Evolutionary conservation across 2,888 invertebrate genomes (phyloP), one percentile per base, ranked within the genome.

Genomic region (Cylloceria caligata): DNA sequence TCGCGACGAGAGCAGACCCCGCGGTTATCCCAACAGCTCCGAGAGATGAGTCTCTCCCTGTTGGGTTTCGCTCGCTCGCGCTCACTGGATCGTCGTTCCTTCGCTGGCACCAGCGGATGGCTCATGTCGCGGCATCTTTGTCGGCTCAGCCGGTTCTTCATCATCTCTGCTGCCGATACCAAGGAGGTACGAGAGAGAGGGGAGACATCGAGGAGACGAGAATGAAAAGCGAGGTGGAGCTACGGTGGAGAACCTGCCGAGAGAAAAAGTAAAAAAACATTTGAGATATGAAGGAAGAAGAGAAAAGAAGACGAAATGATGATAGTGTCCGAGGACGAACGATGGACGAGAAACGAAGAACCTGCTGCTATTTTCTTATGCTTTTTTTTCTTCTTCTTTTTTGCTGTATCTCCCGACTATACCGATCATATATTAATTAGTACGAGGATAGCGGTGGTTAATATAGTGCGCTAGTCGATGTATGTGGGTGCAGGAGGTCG

Each of bases 121-220:
- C 83, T 88, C 90, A 89, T 91, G 91, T 91, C 88, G 88, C 90
- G 90, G 90, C 87, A 90, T 90, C 91, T 91, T 91, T 91, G 91
- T 91, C 91, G 90, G 91, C 89, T 77, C 82, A 79, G 86, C 83
- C 87, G 90, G 89, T 90, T 89, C 90, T 91, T 88, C 91, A 91
- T 91, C 91, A 91, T 91, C 89, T 86, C 87, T 83, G 60, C 74
- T 87, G 89, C 89, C 90, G 90, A 91, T 90, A 88, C 87, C 83
- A 80, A 80, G 69, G 49, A 76, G 82, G 84, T 74, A 47, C 79
- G 62, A 81, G 79, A 68, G 55, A 27, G 55, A 75, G 73, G 71
- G 80, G 79, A 60, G 55, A 13, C 42, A 39, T 11, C n/a, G 55
- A 64, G 24, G 49, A 34, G 57, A 57, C 7, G 55, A 75, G 77